Evolutionary conservation across 2,113 vertebrate genomes (phyloP).

Genomic region (Saguinus midas): DNA sequence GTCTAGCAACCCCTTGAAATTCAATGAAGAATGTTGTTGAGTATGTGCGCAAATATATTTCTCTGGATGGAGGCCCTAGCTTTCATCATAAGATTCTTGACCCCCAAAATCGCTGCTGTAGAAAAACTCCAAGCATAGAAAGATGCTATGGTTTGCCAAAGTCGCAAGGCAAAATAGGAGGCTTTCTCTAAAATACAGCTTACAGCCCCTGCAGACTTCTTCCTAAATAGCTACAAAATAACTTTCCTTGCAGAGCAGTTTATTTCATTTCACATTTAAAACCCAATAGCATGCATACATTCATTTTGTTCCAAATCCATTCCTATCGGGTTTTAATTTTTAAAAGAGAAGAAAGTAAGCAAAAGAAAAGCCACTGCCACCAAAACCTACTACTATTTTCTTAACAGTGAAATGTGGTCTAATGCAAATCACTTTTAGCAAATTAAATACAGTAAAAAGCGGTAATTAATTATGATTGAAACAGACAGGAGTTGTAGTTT

Average conservation of each 20-base stretch:
- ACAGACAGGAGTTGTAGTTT: conserved; percentile 82
- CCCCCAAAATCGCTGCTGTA: background rate
- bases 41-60: background rate
- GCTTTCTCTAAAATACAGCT: conserved; percentile 14
- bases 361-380: conserved; percentile 44
- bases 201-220: background rate
- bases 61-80: background rate
- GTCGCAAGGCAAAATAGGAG: background rate
- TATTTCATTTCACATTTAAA: conserved; percentile 68
- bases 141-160: conserved; percentile 17
- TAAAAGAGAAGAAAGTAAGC: background rate
- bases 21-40: background rate
- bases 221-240: conserved; percentile 13
- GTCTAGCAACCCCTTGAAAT: background rate
- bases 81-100: conserved; percentile 35
- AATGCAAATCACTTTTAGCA: conserved; percentile 75
- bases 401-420: conserved; percentile 49
- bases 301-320: conserved; percentile 55
- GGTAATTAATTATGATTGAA: conserved; percentile 87
- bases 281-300: background rate
- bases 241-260: conserved; percentile 14
- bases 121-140: conserved; percentile 38
- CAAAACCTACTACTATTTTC: conserved; percentile 40
- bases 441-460: conserved; percentile 81
- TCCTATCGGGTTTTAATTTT: conserved; percentile 44